phyloP scores from a whole-genome alignment of 2,888 invertebrate species.

The Melinaea marsaeus region DNA sequence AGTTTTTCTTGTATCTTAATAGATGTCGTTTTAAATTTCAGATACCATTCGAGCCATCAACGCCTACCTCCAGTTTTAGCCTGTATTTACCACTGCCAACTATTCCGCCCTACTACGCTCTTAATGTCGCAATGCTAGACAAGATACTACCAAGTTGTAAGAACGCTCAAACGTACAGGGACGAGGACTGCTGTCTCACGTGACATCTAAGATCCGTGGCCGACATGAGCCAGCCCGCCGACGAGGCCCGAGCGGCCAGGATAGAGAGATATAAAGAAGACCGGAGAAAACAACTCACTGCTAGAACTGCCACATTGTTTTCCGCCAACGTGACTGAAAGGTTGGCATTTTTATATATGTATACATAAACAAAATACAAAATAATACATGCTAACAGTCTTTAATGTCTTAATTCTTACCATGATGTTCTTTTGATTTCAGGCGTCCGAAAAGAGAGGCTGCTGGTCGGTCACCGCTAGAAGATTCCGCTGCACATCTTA shows the following conservation, averaged over 20 bases:
- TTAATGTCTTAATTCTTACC: slow-evolving; percentile 3
- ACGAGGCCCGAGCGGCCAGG: slow-evolving; percentile 79
- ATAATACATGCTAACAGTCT: slow-evolving; percentile 2
- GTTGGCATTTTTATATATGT: slow-evolving; percentile 39
- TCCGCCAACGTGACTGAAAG: slow-evolving; percentile 80
- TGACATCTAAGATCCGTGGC: slow-evolving; percentile 51
- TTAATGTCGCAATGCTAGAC: slow-evolving; percentile 72
- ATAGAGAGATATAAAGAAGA: slow-evolving; percentile 86
- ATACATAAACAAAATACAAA: background rate
- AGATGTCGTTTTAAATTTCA: slow-evolving; percentile 49
- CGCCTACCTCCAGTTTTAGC: slow-evolving; percentile 54
- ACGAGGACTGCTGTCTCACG: slow-evolving; percentile 48
- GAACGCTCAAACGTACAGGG: slow-evolving; percentile 45
- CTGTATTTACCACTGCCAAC: slow-evolving; percentile 71
- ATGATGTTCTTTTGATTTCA: slow-evolving; percentile 47
- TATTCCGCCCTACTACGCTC: slow-evolving; percentile 65
- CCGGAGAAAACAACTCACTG: slow-evolving; percentile 81
- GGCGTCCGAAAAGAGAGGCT: slow-evolving; percentile 54
- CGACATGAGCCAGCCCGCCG: slow-evolving; percentile 65
- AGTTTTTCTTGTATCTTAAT: slow-evolving; percentile 14
- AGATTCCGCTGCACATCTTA: slow-evolving; percentile 55
- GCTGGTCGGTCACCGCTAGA: slow-evolving; percentile 52
- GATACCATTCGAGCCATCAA: slow-evolving; percentile 47
- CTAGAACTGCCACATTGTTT: slow-evolving; percentile 78
- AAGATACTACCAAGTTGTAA: slow-evolving; percentile 50